Conservation (phyloP, 2,113 vertebrate species). For the Peromyscus polionotus region DNA sequence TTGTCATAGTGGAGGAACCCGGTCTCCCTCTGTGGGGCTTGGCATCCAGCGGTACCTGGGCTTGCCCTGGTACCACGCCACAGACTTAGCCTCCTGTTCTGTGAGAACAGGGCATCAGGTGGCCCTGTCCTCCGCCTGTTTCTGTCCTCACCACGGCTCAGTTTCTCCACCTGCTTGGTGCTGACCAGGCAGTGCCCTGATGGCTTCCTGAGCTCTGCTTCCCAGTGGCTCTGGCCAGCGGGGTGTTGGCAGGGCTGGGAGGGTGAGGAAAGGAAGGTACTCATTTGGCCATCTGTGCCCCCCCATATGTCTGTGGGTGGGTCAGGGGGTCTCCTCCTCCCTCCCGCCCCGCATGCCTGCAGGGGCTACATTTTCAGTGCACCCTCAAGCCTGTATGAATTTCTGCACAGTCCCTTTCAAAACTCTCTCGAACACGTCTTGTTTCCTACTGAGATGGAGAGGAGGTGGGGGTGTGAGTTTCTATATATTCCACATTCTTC, state of each 20-base stretch:
- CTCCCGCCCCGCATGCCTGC: background rate
- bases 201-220: background rate
- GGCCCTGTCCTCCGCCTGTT: too few species aligned
- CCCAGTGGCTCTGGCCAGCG: background rate
- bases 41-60: background rate
- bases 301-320: background rate
- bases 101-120: background rate
- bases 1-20: background rate
- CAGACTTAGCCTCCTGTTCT: background rate
- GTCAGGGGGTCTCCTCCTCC: background rate
- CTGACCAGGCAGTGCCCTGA: background rate
- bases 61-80: fast-evolving
- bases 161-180: background rate
- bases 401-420: background rate
- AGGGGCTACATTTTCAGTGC: background rate
- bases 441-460: background rate
- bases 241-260: background rate
- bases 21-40: background rate
- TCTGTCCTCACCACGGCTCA: too few species aligned
- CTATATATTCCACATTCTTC: background rate
- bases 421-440: fast-evolving
- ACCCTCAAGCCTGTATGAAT: background rate
- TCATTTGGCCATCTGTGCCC: too few species aligned
- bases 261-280: background rate
- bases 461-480: background rate